Evolutionary conservation across 2,113 vertebrate species (phyloP).

Genomic region (Dasypus novemcinctus): DNA sequence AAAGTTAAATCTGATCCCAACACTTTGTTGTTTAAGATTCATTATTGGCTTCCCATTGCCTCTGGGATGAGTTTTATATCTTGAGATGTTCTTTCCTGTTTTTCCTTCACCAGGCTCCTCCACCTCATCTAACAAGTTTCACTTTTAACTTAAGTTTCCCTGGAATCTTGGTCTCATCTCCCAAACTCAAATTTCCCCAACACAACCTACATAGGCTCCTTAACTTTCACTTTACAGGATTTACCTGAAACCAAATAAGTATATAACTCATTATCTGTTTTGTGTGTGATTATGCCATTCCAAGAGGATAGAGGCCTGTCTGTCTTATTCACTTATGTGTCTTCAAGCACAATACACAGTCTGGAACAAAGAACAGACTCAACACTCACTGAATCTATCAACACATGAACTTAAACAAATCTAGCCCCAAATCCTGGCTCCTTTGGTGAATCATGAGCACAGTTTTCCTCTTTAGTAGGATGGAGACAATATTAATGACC

Average conservation of each 20-base stretch:
- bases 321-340: background rate
- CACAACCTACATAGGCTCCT: background rate
- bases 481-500: background rate
- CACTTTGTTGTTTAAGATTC: background rate
- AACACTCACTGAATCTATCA: background rate
- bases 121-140: background rate
- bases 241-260: constrained; percentile 21
- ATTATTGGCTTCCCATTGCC: background rate
- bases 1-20: constrained; percentile 2
- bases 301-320: background rate
- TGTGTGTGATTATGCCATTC: background rate
- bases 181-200: background rate
- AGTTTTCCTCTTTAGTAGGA: background rate
- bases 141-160: background rate
- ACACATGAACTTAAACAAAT: background rate
- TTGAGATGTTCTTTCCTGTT: background rate
- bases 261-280: background rate
- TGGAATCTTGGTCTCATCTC: background rate
- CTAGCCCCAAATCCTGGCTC: background rate
- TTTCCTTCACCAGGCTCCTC: background rate
- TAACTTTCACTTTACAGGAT: background rate
- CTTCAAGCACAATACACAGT: background rate
- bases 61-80: background rate
- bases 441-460: background rate
- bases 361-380: background rate